Base-by-base conservation (phyloP, 2,797 vertebrate species). In the Tinamus major region DNA sequence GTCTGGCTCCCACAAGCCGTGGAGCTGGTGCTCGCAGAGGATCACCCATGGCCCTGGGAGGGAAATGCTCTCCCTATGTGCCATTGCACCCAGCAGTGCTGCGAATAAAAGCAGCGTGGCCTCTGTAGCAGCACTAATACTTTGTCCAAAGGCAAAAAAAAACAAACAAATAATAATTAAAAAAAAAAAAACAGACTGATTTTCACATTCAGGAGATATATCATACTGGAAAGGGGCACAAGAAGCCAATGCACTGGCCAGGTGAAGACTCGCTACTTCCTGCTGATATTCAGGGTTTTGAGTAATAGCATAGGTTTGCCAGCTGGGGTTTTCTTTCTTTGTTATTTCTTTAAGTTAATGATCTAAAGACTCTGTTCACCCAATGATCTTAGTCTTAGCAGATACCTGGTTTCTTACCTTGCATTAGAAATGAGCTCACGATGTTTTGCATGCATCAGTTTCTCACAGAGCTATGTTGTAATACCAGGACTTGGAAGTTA, bases 261-360 rank as follows among this genome's bases (percentile, higher is more conserved):
- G 2, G 0, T 21, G 6, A 53, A 95, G 89, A 95, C 78, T 96
- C 88, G 89, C 55, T 68, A 42, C 80, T 92, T 95, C 93, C 93
- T 94, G 93, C 75, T 48, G 71, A 42, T 75, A 78, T 78, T 95
- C 71, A 72, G 79, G 23, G 46, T 94, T 94, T 82, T 94, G 48
- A 96, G 85, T 70, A 95, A 93, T 92, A 93, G 42, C 13, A 10
- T 92, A 95, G 94, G 91, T 92, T 95, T 96, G 96, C 31, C 44
- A 33, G 64, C 85, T 91, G 74, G 14, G 14, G 5, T 62, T 95
- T 87, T 31, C 77, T 80, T 88, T 75, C 27, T 87, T 69, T 49
- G 13, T 41, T 41, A 41, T 23, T 63, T 92, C 85, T 65, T 85
- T 63, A 76, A 85, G 93, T 95, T 95, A 96, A 93, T 44, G 20